Percentiles rank a stretch among this genome's conserved stretches.
Conservation (phyloP, 2,797 vertebrate species). For the Alauda arvensis region DNA sequence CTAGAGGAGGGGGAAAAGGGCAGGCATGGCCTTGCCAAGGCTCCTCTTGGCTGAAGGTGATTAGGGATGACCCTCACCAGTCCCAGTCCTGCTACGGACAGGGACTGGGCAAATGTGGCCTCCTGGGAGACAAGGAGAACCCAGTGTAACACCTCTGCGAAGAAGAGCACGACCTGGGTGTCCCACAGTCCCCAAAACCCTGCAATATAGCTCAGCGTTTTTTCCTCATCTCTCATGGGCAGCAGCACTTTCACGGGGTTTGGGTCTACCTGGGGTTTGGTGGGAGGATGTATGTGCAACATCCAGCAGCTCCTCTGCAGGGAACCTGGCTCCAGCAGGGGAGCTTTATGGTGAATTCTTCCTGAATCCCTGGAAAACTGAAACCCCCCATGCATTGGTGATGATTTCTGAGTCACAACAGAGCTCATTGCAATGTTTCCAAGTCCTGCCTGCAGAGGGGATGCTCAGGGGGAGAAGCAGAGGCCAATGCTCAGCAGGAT, state of each 20-base stretch:
- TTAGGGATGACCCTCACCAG: background rate
- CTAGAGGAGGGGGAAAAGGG: background rate
- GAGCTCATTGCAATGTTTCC: background rate
- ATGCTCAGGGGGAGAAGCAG: background rate
- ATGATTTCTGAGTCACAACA: background rate
- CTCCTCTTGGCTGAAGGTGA: background rate
- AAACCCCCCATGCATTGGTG: accelerated
- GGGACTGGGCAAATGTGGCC: background rate
- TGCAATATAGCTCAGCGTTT: background rate
- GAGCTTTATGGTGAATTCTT: background rate
- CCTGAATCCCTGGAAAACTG: background rate
- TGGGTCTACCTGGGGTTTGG: background rate
- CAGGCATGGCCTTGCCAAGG: accelerated
- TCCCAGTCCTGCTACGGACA: background rate
- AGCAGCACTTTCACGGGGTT: accelerated
- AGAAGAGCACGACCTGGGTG: accelerated
- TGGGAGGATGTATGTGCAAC: background rate
- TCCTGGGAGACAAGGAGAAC: background rate
- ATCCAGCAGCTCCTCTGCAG: background rate
- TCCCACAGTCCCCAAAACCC: background rate
- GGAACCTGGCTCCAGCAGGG: background rate
- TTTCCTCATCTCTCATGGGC: accelerated
- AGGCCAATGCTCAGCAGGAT: background rate
- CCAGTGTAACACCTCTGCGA: background rate
- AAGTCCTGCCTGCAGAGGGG: background rate